Percentiles rank a stretch among this genome's conserved stretches.
Conservation (phyloP, 2,888 invertebrate genomes). For the Lysandra coridon region DNA sequence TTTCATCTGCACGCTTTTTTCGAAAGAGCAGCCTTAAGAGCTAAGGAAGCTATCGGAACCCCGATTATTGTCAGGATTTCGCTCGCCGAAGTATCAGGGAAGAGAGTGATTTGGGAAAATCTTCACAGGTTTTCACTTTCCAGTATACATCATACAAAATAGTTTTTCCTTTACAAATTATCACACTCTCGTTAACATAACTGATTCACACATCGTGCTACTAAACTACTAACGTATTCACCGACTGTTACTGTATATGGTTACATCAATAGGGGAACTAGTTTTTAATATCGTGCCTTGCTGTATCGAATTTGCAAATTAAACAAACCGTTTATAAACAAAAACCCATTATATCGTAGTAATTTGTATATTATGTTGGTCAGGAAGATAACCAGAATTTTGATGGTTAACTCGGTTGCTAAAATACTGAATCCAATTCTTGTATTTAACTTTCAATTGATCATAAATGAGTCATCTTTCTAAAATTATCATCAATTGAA, state of each 20-base stretch:
- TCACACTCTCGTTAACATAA: not conserved
- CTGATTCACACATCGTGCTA: not conserved
- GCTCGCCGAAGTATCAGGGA: no score
- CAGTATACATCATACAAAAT: not conserved
- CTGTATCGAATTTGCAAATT: slow-evolving; percentile 6
- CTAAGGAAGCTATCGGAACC: no score
- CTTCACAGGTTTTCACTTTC: no score
- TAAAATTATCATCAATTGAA: not conserved
- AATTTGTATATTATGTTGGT: not conserved
- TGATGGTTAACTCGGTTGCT: not conserved
- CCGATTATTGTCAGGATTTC: no score
- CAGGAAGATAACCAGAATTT: not conserved
- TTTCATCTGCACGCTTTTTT: no score
- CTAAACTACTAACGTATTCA: not conserved
- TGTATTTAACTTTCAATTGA: no score
- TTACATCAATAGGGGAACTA: slow-evolving; percentile 8
- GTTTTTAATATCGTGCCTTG: not conserved
- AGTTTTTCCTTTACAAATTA: not conserved
- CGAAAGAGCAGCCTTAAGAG: no score
- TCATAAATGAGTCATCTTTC: no score
- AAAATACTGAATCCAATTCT: not conserved
- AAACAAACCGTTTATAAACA: slow-evolving; percentile 10
- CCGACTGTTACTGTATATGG: not conserved
- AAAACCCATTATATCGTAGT: not conserved
- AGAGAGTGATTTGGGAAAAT: no score